Evolutionary conservation across 2,888 invertebrate species (phyloP).

Genomic region (Microdon myrmicae): DNA sequence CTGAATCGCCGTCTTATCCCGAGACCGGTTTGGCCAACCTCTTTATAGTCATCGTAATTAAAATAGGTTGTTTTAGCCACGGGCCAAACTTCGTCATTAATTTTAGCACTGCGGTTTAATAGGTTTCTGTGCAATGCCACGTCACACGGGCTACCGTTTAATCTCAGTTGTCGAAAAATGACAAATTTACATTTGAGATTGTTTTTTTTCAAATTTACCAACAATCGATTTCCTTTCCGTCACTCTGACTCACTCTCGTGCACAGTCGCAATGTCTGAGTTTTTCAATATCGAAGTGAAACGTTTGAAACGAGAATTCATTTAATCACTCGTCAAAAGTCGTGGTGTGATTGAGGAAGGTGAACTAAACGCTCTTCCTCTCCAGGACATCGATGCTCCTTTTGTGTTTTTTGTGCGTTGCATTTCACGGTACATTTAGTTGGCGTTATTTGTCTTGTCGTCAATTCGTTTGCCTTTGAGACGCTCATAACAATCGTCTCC

Average conservation of each 20-base stretch:
- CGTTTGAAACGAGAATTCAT: constrained; percentile 17
- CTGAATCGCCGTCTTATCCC: no score
- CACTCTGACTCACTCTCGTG: constrained; percentile 46
- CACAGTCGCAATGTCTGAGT: constrained; percentile 42
- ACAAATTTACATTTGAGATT: no score
- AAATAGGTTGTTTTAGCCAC: constrained; percentile 60
- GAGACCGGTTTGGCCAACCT: no score
- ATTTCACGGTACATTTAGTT: constrained; percentile 50
- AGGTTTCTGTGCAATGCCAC: no score
- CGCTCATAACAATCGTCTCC: no score
- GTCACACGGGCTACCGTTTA: no score
- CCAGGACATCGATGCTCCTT: no score
- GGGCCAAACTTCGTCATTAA: constrained; percentile 58
- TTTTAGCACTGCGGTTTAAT: no score
- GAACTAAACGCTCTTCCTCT: constrained; percentile 10
- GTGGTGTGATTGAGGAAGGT: constrained; percentile 38
- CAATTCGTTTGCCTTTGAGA: constrained; percentile 18
- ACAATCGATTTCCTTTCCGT: constrained; percentile 27
- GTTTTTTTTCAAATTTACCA: no score
- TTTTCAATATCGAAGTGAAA: constrained; percentile 26
- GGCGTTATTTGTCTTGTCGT: constrained; percentile 41
- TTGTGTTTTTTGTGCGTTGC: constrained; percentile 18
- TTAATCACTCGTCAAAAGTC: constrained; percentile 42
- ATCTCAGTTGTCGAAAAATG: constrained; percentile 30
- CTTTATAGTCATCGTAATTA: constrained; percentile 48